Base-by-base conservation (phyloP, 1,140 invertebrate genomes). In the Pachyrhynchus sulphureomaculatus region DNA sequence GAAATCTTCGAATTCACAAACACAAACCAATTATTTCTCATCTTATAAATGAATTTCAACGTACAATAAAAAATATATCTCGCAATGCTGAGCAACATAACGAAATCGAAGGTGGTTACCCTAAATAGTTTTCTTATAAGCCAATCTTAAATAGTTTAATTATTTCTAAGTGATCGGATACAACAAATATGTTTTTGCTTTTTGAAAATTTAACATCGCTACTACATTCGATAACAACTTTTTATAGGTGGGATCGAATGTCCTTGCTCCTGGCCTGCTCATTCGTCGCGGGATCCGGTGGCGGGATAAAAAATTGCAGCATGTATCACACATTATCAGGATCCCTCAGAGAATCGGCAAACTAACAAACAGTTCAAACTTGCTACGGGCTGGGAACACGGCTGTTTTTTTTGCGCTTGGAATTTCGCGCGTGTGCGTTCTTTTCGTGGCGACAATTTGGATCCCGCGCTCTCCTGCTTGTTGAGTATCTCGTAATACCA, bases 281-380 rank as follows among this genome's bases (percentile, higher is more conserved):
- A 42, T 42, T 42, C 39, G 39, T 42, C 39, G 18, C 39, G 21
- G 34, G 18, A 42, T 42, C 15, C 39, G 39, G 15, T 42, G 39
- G 39, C 39, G 39, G 39, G 39, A 42, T 42, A 18, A 42, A 42
- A 37, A 42, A 20, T 42, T 21, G 39, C 39, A 15, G 34, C 34
- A 37, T 37, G 10, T 37, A 42, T 42, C 39, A 42, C 39, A 42
- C 39, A 42, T 42, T 42, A 42, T 42, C 39, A 42, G 39, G 39
- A 42, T 20, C 39, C 39, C 39, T 15, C 39, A 42, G 15, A 20
- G 39, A 42, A 20, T 42, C 39, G 15, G 9, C 2, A 42, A 42
- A 42, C 39, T 4, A 21, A 10, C 18, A 18, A 42, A 20, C 39
- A 42, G 39, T 42, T 42, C 18, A 42, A 42, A 42, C 10, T 18